phyloP scores from a whole-genome alignment of 2,888 invertebrate species.

The Oscheius sp. region DNA sequence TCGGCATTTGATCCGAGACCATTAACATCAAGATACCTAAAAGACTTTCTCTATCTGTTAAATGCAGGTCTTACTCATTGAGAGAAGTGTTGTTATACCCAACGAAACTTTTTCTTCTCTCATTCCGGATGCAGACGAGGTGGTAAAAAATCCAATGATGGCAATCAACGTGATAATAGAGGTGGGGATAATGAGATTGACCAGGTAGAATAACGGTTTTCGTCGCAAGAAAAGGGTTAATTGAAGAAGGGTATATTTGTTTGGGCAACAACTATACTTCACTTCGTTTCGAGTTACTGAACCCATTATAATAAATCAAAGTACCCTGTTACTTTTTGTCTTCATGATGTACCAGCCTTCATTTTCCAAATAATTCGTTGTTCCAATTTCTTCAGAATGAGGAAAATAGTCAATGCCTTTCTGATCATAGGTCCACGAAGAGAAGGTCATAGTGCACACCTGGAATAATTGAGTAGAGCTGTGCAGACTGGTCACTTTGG shows the following conservation, averaged over 20 bases:
- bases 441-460: constrained; percentile 69
- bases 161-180: constrained; percentile 66
- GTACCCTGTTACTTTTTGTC: constrained; percentile 48
- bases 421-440: constrained; percentile 68
- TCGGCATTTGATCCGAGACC: constrained; percentile 74
- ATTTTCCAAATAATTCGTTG: constrained; percentile 66
- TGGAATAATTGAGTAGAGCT: constrained; percentile 32
- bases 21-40: constrained; percentile 73
- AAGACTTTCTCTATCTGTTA: too few relatives aligned
- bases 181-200: constrained; percentile 70
- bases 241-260: constrained; percentile 68
- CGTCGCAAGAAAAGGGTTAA: constrained; percentile 63
- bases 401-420: constrained; percentile 69
- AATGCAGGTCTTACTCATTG: too few relatives aligned
- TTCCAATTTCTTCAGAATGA: constrained; percentile 65
- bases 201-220: constrained; percentile 69
- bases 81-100: constrained; percentile 73
- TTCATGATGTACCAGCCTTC: constrained; percentile 69
- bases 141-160: constrained; percentile 72
- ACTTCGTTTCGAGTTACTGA: constrained; percentile 61
- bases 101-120: constrained; percentile 73
- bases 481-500: too few relatives aligned
- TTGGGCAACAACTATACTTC: constrained; percentile 69
- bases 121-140: constrained; percentile 72
- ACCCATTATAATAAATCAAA: constrained; percentile 26